Conservation (phyloP, 2,888 invertebrate genomes). For the Diaperis boleti region DNA sequence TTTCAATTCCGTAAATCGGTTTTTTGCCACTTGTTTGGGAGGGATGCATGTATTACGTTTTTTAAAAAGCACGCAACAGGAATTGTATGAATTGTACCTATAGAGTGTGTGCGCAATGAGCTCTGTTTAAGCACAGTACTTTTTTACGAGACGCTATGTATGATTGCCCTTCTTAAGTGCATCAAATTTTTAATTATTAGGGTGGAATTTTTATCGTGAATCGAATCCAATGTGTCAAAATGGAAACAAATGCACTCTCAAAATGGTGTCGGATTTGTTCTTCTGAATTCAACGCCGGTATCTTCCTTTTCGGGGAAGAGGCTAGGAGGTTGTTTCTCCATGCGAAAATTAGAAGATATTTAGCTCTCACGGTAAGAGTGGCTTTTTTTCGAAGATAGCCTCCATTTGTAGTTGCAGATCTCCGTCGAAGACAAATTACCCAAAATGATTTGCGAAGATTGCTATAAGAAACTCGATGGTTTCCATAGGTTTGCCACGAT, state of each 20-base stretch:
- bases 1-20: conserved; percentile 3
- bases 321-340: conserved; percentile 75
- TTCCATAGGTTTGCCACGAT: conserved; percentile 77
- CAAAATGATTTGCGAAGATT: conserved; percentile 76
- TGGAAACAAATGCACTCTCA: conserved; percentile 55
- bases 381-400: background rate
- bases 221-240: conserved; percentile 55
- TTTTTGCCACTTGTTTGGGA: conserved; percentile 34
- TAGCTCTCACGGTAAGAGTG: conserved; percentile 73
- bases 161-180: conserved; percentile 52
- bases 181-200: conserved; percentile 46
- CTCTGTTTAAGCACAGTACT: conserved; percentile 57
- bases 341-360: conserved; percentile 77
- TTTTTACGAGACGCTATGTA: conserved; percentile 55
- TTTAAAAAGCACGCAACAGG: conserved; percentile 62
- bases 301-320: conserved; percentile 76
- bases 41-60: conserved; percentile 58
- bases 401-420: conserved; percentile 67
- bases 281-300: conserved; percentile 71
- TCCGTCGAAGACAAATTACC: conserved; percentile 76
- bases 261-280: conserved; percentile 75
- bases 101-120: conserved; percentile 62
- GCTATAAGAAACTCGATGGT: conserved; percentile 74
- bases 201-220: conserved; percentile 43
- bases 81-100: conserved; percentile 62